Percentiles rank a stretch among this genome's conserved stretches.
Evolutionary conservation across 2,888 invertebrate genomes (phyloP).

Genomic region (Morpho deidamia): DNA sequence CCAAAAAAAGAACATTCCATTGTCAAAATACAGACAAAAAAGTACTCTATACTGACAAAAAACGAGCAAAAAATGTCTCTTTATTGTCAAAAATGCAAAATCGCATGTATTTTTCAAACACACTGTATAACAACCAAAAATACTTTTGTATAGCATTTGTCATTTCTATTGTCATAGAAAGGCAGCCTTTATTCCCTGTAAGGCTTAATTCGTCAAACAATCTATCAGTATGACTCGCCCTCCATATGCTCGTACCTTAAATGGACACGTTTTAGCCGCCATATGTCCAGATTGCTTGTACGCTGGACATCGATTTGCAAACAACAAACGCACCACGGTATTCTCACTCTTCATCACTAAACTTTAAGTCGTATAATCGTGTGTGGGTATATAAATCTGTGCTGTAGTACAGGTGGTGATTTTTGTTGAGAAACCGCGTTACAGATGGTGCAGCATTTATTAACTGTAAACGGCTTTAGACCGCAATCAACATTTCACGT

Average conservation of each 20-base stretch:
- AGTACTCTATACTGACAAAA: too few relatives aligned
- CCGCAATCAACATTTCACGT: slow-evolving; percentile 50
- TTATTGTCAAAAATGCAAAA: too few relatives aligned
- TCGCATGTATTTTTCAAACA: background rate
- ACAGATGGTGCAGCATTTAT: slow-evolving; percentile 58
- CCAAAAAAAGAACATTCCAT: too few relatives aligned
- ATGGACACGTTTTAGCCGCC: slow-evolving; percentile 61
- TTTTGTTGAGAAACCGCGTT: slow-evolving; percentile 41
- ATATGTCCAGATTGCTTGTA: slow-evolving; percentile 48
- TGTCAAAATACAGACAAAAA: too few relatives aligned
- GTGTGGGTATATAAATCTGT: background rate
- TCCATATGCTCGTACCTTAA: slow-evolving; percentile 55
- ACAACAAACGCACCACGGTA: slow-evolving; percentile 11
- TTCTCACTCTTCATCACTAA: slow-evolving; percentile 7
- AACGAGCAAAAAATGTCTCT: too few relatives aligned
- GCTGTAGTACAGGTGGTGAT: slow-evolving; percentile 1
- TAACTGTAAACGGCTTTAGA: slow-evolving; percentile 55
- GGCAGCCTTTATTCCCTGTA: slow-evolving; percentile 36
- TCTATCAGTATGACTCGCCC: slow-evolving; percentile 39
- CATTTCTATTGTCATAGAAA: slow-evolving; percentile 30
- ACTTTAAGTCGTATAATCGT: slow-evolving; percentile 12
- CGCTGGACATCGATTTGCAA: slow-evolving; percentile 10
- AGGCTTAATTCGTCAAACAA: slow-evolving; percentile 47
- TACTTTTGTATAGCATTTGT: slow-evolving; percentile 5
- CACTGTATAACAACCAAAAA: background rate